Evolutionary conservation across 2,888 invertebrate species (phyloP), one percentile per base, ranked within the genome.

Genomic region (Coenonympha glycerion): DNA sequence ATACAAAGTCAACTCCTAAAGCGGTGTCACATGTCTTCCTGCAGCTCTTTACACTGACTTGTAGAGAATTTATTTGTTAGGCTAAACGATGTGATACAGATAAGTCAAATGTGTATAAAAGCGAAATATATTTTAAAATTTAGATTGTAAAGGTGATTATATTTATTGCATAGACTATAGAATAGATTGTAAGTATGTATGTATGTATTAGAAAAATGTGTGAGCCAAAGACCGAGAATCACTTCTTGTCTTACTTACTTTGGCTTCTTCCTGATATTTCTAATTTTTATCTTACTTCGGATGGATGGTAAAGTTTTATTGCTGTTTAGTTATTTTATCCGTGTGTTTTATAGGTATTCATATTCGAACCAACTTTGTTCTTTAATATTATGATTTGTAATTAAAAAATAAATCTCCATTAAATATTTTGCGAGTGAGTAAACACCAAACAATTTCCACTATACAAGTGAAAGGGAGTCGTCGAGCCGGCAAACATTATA

Each of bases 11-110:
- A 47, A 53, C 47, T 45, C 60, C 52, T 57, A 50, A 52, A 56
- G 70, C 73, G 82, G 83, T 65, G 86, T 85, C 74, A 66, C 75
- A 86, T 69, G 87, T 87, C 86, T 87, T 87, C 87, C 87, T 83
- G 82, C 87, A 87, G 87, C 87, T 87, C 87, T 87, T 71, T 87
- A 87, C 87, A 87, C 87, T 87, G 87, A 85, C 82, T 86, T 76
- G 79, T 85, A 86, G 85, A 78, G 68, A 70, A 70, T 74, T 79
- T 61, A 79, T 81, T 79, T 78, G 69, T 79, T 86, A 85, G 81
- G 82, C 75, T 83, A 85, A 84, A 77, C 59, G 66, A 83, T 82
- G 86, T 87, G 85, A 87, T n/a, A n/a, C n/a, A n/a, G n/a, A n/a
- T 87, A 84, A 81, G 77, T 75, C 76, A 79, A 73, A 73, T 61